phyloP scores from a whole-genome alignment of 1,140 invertebrate species.

The Trissolcus basalis region DNA sequence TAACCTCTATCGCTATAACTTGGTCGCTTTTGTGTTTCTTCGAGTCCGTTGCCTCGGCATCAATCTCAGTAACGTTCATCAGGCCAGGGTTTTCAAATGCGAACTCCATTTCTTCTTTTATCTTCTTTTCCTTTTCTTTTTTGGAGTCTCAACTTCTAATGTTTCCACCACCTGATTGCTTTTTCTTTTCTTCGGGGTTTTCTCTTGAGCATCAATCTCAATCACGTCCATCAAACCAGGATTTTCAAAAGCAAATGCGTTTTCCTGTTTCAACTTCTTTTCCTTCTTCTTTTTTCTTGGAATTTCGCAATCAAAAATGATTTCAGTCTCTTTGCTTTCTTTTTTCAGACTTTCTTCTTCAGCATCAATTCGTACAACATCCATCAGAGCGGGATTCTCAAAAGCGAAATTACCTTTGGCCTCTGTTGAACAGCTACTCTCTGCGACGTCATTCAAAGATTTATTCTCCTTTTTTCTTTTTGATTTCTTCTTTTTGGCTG shows the following conservation, averaged over 20 bases:
- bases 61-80: slow-evolving; percentile 23
- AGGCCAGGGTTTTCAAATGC: slow-evolving; percentile 67
- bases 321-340: not conserved
- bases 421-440: too few species aligned
- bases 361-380: not conserved
- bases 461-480: not conserved
- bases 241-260: slow-evolving; percentile 2
- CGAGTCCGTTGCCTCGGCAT: slow-evolving; percentile 7
- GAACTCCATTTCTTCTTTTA: slow-evolving; percentile 5
- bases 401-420: not conserved
- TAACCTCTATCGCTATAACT: not conserved
- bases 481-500: not conserved
- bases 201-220: not conserved
- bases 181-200: slow-evolving; percentile 6
- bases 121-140: slow-evolving; percentile 4
- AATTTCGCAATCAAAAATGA: not conserved
- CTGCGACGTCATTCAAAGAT: not conserved
- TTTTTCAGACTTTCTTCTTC: not conserved
- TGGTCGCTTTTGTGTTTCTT: slow-evolving; percentile 10
- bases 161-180: slow-evolving; percentile 1
- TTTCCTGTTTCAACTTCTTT: not conserved
- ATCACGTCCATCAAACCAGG: not conserved
- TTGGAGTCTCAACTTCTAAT: not conserved
- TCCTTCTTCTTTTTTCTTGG: slow-evolving; percentile 2
- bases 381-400: not conserved